Base-by-base conservation (phyloP, 37 sponge, comb jelly and placozoan species). In the Eunapius fragilis region DNA sequence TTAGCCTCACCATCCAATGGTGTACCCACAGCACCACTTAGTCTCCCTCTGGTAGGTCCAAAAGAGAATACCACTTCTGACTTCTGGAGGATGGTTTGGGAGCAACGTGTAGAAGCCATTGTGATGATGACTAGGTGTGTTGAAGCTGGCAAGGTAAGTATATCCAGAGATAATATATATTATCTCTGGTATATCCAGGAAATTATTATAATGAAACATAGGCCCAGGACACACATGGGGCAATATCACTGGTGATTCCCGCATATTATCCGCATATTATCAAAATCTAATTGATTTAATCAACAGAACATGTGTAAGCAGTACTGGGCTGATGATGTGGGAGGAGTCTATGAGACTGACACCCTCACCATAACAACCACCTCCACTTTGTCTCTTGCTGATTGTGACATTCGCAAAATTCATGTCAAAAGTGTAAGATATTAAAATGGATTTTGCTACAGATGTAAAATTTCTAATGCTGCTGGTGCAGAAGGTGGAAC, bases 291-390 rank as follows among this genome's bases (percentile, higher is more conserved):
- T 6, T 58, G 3, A 41, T 82, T 3, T 36, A 31, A 13, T 58
- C 68, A 79, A 49, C 31, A 90, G 90, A 85, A 83, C 31, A 95
- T 92, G 70, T 97, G 97, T 88, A 90, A 95, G 87, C 91, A 86
- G 85, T 97, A 97, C 77, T 97, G 97, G 97, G 93, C 91, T 14
- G 93, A 97, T 2, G 87, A 90, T 35, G 87, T 84, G 79, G 88
- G 85, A 9, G 93, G 93, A 19, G 74, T 31, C 11, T 80, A 76
- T 73, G 78, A 81, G 31, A 72, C 83, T 9, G 81, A 33, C 23
- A 80, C 24, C 41, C 31, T 93, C 13, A 32, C 30, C 0, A 79
- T 95, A 37, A 95, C 89, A 69, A 86, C 96, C 12, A 77, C 81
- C 32, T 69, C 72, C 24, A 25, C 78, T 17, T 45, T 85, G 47